These are phyloP conservation scores for Ceraclea dissimilis DNA, from an alignment of 2,888 invertebrate species.

Conservation along the genomic window DNA sequence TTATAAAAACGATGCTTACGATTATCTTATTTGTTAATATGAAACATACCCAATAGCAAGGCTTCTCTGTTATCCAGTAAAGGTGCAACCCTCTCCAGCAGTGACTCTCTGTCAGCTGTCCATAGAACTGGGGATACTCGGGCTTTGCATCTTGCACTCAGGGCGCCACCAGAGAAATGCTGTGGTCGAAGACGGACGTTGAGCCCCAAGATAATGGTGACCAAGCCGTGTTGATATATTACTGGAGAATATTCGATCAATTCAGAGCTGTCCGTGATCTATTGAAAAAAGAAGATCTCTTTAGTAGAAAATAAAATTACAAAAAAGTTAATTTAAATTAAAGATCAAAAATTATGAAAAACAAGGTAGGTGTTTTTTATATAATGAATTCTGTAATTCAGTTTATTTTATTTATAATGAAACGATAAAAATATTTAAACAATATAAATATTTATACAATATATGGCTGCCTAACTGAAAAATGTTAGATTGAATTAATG, in stretches of 20 bases:
- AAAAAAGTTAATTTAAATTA: too few relatives aligned
- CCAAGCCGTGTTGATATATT: constrained; percentile 49
- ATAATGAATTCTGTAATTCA: too few relatives aligned
- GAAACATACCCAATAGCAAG: constrained; percentile 28
- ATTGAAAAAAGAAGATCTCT: constrained; percentile 16
- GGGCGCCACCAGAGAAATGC: constrained; percentile 53
- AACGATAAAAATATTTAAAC: too few relatives aligned
- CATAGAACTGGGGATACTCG: constrained; percentile 53
- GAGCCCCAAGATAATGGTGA: constrained; percentile 51
- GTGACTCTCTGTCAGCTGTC: constrained; percentile 52
- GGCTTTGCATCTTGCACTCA: constrained; percentile 56
- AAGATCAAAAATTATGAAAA: too few relatives aligned
- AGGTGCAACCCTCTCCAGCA: constrained; percentile 47
- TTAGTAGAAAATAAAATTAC: too few relatives aligned
- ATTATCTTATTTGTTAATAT: too few relatives aligned
- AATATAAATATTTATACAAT: too few relatives aligned
- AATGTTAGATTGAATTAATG: too few relatives aligned
- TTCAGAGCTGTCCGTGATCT: constrained; percentile 45
- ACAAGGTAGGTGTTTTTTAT: too few relatives aligned
- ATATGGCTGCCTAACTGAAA: too few relatives aligned
- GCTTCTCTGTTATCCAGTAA: constrained; percentile 55
- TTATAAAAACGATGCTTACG: too few relatives aligned
- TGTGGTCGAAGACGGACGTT: constrained; percentile 46
- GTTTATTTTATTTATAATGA: too few relatives aligned
- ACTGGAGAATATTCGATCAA: constrained; percentile 47